Evolutionary conservation across 2,797 vertebrate species (phyloP).

Genomic region (Sylvia borin): DNA sequence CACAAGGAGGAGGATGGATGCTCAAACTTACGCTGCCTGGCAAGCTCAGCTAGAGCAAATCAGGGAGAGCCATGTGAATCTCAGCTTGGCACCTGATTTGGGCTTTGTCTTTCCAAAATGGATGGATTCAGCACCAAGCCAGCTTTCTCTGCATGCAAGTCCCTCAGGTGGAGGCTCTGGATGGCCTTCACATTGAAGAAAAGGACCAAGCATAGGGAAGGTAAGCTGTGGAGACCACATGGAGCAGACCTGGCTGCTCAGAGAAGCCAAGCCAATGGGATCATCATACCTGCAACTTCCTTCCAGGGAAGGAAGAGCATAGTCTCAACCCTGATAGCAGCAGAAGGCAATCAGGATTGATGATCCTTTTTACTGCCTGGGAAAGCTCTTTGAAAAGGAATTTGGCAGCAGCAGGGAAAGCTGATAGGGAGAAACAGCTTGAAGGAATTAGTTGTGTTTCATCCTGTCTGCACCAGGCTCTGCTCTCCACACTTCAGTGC

Average conservation of each 20-base stretch:
- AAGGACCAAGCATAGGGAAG: background rate
- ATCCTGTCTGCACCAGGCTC: background rate
- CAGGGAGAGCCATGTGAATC: background rate
- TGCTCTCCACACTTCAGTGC: background rate
- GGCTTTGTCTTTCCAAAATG: slow-evolving; percentile 1
- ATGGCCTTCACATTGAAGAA: background rate
- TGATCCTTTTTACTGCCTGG: slow-evolving; percentile 26
- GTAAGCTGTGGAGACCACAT: background rate
- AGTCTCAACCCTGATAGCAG: background rate
- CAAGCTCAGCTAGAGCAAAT: background rate
- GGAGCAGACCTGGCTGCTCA: background rate
- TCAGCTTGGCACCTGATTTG: background rate
- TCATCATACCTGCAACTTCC: background rate
- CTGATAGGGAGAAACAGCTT: background rate
- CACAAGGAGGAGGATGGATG: background rate
- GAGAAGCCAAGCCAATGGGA: background rate
- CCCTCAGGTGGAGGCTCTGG: background rate
- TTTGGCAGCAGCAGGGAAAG: slow-evolving; percentile 40
- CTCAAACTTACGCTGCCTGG: background rate
- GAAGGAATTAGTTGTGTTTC: slow-evolving; percentile 8
- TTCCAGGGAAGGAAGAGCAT: background rate
- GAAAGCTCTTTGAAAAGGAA: slow-evolving; percentile 22
- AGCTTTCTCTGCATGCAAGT: background rate
- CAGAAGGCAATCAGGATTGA: slow-evolving; percentile 39
- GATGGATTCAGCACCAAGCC: background rate